These are phyloP conservation scores for Eupithecia subumbrata DNA, from an alignment of 2,888 invertebrate species.

Conservation along the genomic window DNA sequence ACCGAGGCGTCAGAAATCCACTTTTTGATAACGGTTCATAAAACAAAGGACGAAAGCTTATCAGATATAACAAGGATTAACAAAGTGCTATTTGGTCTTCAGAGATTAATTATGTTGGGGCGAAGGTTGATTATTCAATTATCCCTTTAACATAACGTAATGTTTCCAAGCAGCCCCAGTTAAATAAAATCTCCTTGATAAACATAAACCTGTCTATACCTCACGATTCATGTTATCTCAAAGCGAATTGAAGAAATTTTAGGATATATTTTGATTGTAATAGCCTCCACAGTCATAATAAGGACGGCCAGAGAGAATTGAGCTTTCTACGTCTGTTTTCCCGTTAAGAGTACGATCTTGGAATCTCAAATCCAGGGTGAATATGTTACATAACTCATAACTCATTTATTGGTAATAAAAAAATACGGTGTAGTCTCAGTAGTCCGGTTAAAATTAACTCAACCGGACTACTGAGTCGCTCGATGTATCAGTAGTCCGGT, in stretches of 20 bases:
- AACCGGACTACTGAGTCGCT: too few species aligned
- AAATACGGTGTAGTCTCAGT: too few species aligned
- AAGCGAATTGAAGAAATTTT: not conserved
- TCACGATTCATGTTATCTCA: not conserved
- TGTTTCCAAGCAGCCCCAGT: not conserved
- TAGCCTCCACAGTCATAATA: not conserved
- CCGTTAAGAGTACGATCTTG: too few species aligned
- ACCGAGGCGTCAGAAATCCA: not conserved
- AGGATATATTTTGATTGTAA: not conserved
- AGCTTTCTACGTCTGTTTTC: too few species aligned
- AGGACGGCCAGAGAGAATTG: too few species aligned
- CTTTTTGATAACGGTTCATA: not conserved
- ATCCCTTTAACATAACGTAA: not conserved
- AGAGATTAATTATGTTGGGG: not conserved
- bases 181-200: not conserved
- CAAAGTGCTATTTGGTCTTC: not conserved
- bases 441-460: too few species aligned
- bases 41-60: constrained; percentile 6
- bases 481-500: too few species aligned
- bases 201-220: not conserved
- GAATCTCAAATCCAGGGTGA: too few species aligned
- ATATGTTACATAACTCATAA: too few species aligned
- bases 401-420: too few species aligned
- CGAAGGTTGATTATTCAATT: not conserved
- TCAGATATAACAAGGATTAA: not conserved